A percentile compares a stretch with the other conserved stretches of the same genome.
These are phyloP conservation scores for Alosa sapidissima DNA, from an alignment of 2,797 vertebrate genomes.

Conservation along the genomic window DNA sequence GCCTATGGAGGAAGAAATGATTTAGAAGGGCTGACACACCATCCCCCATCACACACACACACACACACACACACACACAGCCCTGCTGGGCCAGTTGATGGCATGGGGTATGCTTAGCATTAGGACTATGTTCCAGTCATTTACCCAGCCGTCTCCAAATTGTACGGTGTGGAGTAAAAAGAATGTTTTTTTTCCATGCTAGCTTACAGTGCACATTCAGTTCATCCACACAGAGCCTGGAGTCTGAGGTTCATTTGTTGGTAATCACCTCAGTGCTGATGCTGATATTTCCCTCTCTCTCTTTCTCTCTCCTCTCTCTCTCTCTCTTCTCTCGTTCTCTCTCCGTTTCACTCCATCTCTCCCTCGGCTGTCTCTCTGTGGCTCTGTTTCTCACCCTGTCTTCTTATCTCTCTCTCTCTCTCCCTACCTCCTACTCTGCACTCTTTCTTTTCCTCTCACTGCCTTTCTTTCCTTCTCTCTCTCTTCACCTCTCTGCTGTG, in stretches of 20 bases:
- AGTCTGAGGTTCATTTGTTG: not conserved
- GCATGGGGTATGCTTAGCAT: not conserved
- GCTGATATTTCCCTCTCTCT: not conserved
- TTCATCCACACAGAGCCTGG: not conserved
- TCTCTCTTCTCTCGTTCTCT: not conserved
- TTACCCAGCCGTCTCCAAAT: not conserved
- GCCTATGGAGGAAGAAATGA: not conserved
- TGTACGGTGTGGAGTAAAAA: not conserved
- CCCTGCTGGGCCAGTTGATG: not conserved
- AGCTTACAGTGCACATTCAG: not conserved
- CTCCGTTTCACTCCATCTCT: not conserved
- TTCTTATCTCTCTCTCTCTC: slow-evolving; percentile 8
- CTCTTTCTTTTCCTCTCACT: not conserved
- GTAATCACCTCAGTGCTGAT: slow-evolving; percentile 2
- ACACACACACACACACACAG: not conserved
- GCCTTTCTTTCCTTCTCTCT: slow-evolving; percentile 1
- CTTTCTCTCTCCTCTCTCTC: not conserved
- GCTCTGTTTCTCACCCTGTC: too few species aligned
- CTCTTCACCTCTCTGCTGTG: slow-evolving; percentile 35
- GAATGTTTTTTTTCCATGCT: not conserved
- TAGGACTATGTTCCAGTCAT: not conserved
- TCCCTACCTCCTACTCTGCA: slow-evolving; percentile 35
- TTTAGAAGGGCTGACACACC: not conserved
- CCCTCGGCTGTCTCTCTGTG: not conserved
- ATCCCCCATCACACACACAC: not conserved